Evolutionary conservation across 2,888 invertebrate species (phyloP), one percentile per base, ranked within the genome.

Genomic region (Agrochola litura): DNA sequence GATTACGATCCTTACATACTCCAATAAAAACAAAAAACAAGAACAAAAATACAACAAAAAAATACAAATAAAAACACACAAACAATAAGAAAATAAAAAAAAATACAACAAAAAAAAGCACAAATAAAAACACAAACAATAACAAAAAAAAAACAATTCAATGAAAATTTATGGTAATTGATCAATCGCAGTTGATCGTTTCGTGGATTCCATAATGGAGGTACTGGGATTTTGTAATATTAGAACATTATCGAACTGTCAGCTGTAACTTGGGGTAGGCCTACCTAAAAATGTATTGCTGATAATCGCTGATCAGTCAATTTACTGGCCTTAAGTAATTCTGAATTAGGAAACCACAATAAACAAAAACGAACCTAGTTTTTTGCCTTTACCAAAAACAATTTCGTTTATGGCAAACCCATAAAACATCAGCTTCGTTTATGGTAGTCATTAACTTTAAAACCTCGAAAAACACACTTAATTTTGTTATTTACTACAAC

Each of bases 341-440:
- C 83, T 52, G 3, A 69, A 71, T 76, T 54, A 19, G 52, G 65
- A 63, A 19, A 60, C 49, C 37, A 12, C 30, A 30, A 61, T 46
- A 69, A 78, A 73, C 30, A 70, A 63, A 67, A 54, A 14, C n/a
- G 46, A 52, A 43, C 52, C 37, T 58, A 63, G 19, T 68, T 76
- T 74, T 68, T 64, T 54, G 30, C 12, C 46, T 6, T 14, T 16
- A 72, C 79, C 25, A 75, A 80, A 74, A 75, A 72, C 64, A 41
- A 74, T 73, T 73, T 63, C 16, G 12, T 54, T 43, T 43, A 74
- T 49, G 68, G 74, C 25, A 75, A 79, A 64, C n/a, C n/a, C 63
- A 77, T 67, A 81, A 65, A 84, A 69, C 30, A 80, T 46, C 68
- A n/a, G 46, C 41, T 54, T 54, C 75, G 16, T 83, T 75, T 84